phyloP scores from a whole-genome alignment of 1,140 invertebrate species.

The Trichoplusia ni region DNA sequence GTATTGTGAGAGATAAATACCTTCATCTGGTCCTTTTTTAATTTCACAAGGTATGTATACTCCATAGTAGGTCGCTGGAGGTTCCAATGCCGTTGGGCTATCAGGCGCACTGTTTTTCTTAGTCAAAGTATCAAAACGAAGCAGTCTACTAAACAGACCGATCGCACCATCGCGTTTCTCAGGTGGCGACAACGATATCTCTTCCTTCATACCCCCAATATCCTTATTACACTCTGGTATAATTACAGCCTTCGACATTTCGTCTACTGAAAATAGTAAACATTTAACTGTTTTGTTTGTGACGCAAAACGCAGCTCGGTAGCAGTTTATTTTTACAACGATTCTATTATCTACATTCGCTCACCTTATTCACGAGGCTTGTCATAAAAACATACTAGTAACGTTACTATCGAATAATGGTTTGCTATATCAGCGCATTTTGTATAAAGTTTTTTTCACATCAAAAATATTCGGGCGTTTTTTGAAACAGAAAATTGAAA shows the following conservation, averaged over 20 bases:
- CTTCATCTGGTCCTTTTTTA: conserved; percentile 78
- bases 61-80: conserved; percentile 71
- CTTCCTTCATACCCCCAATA: conserved; percentile 66
- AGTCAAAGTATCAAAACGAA: conserved; percentile 61
- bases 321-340: conserved; percentile 57
- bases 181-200: conserved; percentile 62
- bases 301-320: conserved; percentile 57
- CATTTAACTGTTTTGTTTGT: conserved; percentile 73
- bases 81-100: conserved; percentile 59
- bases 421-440: conserved; percentile 51
- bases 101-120: conserved; percentile 55
- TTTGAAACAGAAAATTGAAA: conserved; percentile 63
- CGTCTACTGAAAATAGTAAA: conserved; percentile 73
- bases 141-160: conserved; percentile 64
- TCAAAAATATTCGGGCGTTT: conserved; percentile 47
- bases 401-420: conserved; percentile 30
- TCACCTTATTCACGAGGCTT: conserved; percentile 45
- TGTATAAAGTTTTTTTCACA: conserved; percentile 41
- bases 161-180: conserved; percentile 73
- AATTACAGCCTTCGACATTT: conserved; percentile 74
- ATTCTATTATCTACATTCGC: conserved; percentile 44
- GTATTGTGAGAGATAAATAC: conserved; percentile 48
- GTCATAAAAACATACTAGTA: conserved; percentile 69
- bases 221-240: conserved; percentile 73
- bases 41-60: conserved; percentile 80